A percentile compares a stretch with the other conserved stretches of the same genome.
phyloP scores from a whole-genome alignment of 2,113 vertebrate genomes.

The Climacteris rufus region DNA sequence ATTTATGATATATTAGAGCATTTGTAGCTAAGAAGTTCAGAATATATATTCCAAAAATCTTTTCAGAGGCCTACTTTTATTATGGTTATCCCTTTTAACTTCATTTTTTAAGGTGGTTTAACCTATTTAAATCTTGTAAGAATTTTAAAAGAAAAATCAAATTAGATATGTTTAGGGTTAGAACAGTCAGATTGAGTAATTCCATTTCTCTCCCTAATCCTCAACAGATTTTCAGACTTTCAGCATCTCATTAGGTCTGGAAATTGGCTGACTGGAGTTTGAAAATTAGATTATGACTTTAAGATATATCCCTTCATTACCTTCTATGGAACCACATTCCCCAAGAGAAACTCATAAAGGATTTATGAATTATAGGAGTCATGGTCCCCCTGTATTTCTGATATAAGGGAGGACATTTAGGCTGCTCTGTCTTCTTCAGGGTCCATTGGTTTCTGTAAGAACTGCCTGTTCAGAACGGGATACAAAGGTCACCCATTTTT shows the following conservation, averaged over 20 bases:
- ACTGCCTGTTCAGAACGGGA: not conserved
- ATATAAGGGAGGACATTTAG: not conserved
- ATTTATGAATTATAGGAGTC: not conserved
- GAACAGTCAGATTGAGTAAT: conserved; percentile 35
- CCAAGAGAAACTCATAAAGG: not conserved
- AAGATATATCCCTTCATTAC: conserved; percentile 37
- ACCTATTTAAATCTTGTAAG: not conserved
- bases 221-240: conserved; percentile 49
- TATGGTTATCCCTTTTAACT: not conserved
- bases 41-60: not conserved
- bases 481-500: not conserved
- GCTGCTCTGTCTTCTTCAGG: not conserved
- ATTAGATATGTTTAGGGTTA: not conserved
- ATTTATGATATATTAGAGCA: not conserved
- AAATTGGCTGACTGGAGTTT: conserved; percentile 12
- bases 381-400: not conserved
- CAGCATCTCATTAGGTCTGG: conserved; percentile 27
- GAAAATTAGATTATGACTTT: conserved; percentile 50
- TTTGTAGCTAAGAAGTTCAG: not conserved
- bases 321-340: not conserved
- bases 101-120: not conserved
- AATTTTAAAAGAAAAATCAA: conserved; percentile 2
- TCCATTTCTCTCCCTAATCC: not conserved
- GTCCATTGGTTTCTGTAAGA: not conserved
- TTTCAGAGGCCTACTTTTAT: not conserved